A percentile compares a stretch with the other conserved stretches of the same genome.
These are phyloP conservation scores for Selenia dentaria DNA, from an alignment of 2,888 invertebrate genomes.

Conservation along the genomic window DNA sequence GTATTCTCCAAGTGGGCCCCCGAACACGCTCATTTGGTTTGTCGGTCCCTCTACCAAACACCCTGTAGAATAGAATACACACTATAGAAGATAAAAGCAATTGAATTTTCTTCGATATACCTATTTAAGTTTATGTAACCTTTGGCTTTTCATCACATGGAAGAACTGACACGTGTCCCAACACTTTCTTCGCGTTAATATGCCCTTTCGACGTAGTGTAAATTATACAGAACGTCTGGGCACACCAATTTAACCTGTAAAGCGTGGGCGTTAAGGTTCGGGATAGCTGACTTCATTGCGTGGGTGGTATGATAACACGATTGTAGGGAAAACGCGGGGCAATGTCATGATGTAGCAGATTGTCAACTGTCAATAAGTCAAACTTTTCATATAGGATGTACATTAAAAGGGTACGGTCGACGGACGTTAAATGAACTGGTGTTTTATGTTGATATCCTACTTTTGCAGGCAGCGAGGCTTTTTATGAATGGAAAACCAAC, in stretches of 20 bases:
- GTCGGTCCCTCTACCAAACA: too few species aligned
- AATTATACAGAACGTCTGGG: conserved; percentile 16
- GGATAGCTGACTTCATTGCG: conserved; percentile 13
- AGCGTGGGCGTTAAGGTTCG: conserved; percentile 21
- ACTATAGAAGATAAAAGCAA: too few species aligned
- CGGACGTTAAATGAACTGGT: conserved; percentile 35
- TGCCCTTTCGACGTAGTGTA: conserved; percentile 30
- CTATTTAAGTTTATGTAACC: conserved; percentile 7
- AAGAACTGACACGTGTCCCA: conserved; percentile 35
- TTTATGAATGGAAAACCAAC: conserved; percentile 12
- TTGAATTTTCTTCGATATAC: conserved; percentile 1
- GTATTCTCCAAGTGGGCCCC: too few species aligned
- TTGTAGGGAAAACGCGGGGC: conserved; percentile 34
- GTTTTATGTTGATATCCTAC: conserved; percentile 24
- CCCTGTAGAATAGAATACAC: too few species aligned
- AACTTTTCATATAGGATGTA: conserved; percentile 40
- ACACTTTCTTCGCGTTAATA: conserved; percentile 36
- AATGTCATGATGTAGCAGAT: conserved; percentile 30
- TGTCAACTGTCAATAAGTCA: conserved; percentile 48
- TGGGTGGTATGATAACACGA: conserved; percentile 33
- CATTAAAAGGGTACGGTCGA: conserved; percentile 40
- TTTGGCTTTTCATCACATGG: conserved; percentile 31
- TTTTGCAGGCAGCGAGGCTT: conserved; percentile 15
- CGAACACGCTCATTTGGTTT: too few species aligned
- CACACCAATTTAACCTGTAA: conserved; percentile 29